Conservation (phyloP, 64 coral and sea anemone species). For the Pocillopora damicornis region DNA sequence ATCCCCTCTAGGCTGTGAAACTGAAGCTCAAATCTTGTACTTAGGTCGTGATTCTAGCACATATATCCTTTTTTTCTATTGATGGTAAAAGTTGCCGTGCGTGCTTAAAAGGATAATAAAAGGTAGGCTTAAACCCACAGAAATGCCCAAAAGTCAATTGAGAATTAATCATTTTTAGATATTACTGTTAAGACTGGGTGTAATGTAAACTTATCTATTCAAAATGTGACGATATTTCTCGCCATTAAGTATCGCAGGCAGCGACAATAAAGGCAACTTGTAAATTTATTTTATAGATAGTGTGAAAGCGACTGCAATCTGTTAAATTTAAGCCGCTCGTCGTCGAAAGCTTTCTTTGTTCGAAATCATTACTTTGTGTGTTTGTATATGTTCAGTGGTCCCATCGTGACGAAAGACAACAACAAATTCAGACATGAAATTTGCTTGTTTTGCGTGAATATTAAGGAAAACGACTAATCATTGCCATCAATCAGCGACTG, state of each 20-base stretch:
- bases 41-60: not conserved
- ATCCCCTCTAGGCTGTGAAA: not conserved
- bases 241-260: not conserved
- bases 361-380: conserved; percentile 29
- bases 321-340: not conserved
- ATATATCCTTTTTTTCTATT: not conserved
- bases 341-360: conserved; percentile 21
- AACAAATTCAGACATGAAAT: conserved; percentile 40
- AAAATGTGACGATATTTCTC: conserved; percentile 16
- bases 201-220: conserved; percentile 42
- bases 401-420: conserved; percentile 34
- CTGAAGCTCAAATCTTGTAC: not conserved
- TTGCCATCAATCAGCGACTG: conserved; percentile 15
- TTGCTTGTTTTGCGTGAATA: conserved; percentile 47
- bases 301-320: not conserved
- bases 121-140: not conserved
- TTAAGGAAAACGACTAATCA: conserved; percentile 14
- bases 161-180: conserved; percentile 54
- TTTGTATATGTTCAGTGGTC: conserved; percentile 24
- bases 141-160: conserved; percentile 39
- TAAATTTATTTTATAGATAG: not conserved
- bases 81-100: conserved; percentile 12
- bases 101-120: conserved; percentile 8
- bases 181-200: conserved; percentile 37
- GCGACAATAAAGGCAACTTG: not conserved